Percentiles rank a stretch among this genome's conserved stretches.
Conservation (phyloP, 2,888 invertebrate genomes). For the Bombylius major region DNA sequence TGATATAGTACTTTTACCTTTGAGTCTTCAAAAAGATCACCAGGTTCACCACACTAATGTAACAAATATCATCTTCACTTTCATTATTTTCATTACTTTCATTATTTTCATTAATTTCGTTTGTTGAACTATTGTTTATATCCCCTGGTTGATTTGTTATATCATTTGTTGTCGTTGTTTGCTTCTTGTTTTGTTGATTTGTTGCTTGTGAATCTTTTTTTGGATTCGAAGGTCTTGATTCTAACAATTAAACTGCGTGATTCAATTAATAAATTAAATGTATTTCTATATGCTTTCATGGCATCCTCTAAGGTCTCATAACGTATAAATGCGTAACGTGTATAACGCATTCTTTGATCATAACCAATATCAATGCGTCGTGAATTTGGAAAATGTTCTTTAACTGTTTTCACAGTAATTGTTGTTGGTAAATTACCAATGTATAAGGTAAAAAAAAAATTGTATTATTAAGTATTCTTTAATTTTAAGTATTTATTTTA, state of each 20-base stretch:
- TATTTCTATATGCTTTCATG: conserved; percentile 46
- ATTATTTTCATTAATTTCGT: too few species aligned
- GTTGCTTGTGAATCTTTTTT: conserved; percentile 14
- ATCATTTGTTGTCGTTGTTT: background rate
- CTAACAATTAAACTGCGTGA: conserved; percentile 51
- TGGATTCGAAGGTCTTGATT: conserved; percentile 4
- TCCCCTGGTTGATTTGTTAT: background rate
- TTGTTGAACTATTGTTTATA: background rate
- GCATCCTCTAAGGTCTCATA: conserved; percentile 47
- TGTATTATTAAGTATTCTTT: background rate
- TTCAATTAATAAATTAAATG: conserved; percentile 45
- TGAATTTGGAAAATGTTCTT: conserved; percentile 46
- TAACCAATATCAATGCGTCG: conserved; percentile 52
- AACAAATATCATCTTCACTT: background rate
- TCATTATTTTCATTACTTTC: background rate
- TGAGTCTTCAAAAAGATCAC: background rate
- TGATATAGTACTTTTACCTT: conserved; percentile 11
- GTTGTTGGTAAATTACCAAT: conserved; percentile 54
- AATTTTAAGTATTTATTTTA: background rate
- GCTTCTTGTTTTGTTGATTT: background rate
- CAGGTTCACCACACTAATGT: background rate
- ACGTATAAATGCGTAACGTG: conserved; percentile 53
- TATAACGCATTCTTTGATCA: conserved; percentile 53
- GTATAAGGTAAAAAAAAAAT: conserved; percentile 40
- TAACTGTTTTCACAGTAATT: conserved; percentile 48